phyloP scores from a whole-genome alignment of 2,113 vertebrate genomes.

The Ibidorhyncha struthersii region DNA sequence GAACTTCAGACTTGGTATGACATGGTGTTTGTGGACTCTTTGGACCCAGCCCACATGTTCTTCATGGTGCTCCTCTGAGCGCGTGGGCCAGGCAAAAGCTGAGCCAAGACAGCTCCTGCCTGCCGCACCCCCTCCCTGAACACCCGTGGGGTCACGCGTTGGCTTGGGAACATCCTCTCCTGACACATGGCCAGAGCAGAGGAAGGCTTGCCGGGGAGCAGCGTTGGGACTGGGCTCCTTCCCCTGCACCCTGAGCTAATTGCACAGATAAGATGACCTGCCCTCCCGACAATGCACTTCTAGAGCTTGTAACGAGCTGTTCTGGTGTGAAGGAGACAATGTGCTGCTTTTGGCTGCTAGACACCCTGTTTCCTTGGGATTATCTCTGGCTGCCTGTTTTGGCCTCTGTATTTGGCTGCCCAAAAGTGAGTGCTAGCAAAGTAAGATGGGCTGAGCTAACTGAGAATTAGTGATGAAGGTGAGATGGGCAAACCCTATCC shows the following conservation, averaged over 20 bases:
- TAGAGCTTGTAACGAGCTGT: not conserved
- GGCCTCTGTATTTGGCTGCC: not conserved
- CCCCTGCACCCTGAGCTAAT: not conserved
- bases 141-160: rapidly evolving
- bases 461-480: not conserved
- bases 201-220: not conserved
- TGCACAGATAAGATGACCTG: not conserved
- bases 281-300: not conserved
- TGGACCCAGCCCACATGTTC: not conserved
- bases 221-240: not conserved
- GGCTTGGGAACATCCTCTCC: not conserved
- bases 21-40: constrained; percentile 12
- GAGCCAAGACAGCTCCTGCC: not conserved
- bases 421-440: not conserved
- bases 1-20: not conserved
- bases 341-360: not conserved
- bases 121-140: not conserved
- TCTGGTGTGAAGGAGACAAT: not conserved
- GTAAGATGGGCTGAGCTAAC: not conserved
- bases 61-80: not conserved
- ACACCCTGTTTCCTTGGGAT: not conserved
- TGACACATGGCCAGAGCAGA: not conserved
- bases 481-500: not conserved
- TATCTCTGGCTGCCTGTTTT: not conserved
- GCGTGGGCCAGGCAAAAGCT: not conserved